Evolutionary conservation across 2,113 vertebrate genomes (phyloP).

Genomic region (Elachura formosa): DNA sequence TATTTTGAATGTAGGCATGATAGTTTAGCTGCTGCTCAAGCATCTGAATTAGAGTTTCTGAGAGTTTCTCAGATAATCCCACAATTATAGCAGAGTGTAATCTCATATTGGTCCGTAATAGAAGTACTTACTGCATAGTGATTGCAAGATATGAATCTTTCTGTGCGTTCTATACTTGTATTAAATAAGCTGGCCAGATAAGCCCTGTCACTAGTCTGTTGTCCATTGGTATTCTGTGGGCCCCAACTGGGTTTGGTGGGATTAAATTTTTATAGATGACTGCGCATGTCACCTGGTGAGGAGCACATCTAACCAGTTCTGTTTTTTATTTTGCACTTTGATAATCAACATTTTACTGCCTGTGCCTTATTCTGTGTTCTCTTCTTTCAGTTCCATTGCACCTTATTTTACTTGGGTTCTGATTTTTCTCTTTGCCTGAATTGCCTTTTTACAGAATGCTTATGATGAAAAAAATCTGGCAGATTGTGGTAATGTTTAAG

Average conservation of each 20-base stretch:
- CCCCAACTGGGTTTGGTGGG: background rate
- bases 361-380: background rate
- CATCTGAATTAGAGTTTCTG: background rate
- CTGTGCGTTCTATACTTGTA: background rate
- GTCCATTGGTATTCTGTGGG: background rate
- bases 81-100: background rate
- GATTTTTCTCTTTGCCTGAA: background rate
- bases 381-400: background rate
- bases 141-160: background rate
- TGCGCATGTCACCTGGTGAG: background rate
- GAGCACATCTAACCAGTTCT: background rate
- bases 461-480: background rate
- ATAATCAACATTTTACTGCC: background rate
- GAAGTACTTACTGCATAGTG: background rate
- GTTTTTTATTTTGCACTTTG: background rate
- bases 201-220: background rate
- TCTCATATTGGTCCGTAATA: background rate
- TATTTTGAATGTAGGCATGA: background rate
- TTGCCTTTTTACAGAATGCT: background rate
- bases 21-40: background rate
- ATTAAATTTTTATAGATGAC: background rate
- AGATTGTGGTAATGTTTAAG: background rate
- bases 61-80: background rate
- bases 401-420: background rate
- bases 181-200: background rate